Conservation (phyloP, 1,140 invertebrate genomes). For the Bicyclus anynana region DNA sequence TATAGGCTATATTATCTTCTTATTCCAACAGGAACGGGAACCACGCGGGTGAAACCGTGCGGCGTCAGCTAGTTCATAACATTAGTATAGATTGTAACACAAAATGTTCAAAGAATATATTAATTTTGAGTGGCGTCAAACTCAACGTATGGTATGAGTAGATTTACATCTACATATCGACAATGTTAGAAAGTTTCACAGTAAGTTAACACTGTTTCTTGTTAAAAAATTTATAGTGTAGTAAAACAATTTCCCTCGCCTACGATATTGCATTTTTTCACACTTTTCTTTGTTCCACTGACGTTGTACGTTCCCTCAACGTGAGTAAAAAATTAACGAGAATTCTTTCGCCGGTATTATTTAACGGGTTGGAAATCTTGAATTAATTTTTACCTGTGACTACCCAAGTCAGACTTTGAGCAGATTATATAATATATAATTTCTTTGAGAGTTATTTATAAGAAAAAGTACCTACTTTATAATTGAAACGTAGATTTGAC, state of each 20-base stretch:
- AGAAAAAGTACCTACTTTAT: too few relatives aligned
- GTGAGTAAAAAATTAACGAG: conserved; percentile 6
- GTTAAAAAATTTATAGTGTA: conserved; percentile 14
- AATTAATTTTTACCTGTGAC: background rate
- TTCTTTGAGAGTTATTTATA: too few relatives aligned
- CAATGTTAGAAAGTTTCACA: background rate
- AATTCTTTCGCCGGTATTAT: background rate
- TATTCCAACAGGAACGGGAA: too few relatives aligned
- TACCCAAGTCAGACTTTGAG: too few relatives aligned
- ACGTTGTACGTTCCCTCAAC: conserved; percentile 1
- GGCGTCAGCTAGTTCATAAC: too few relatives aligned
- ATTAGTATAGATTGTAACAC: too few relatives aligned
- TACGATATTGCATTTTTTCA: conserved; percentile 16
- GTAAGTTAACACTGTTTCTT: conserved; percentile 7
- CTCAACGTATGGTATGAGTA: background rate
- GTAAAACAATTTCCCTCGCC: conserved; percentile 14
- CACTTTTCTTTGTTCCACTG: conserved; percentile 12
- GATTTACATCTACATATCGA: background rate
- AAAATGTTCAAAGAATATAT: too few relatives aligned
- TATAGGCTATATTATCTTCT: too few relatives aligned
- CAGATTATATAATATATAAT: too few relatives aligned
- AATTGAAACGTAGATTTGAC: too few relatives aligned
- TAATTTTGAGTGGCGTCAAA: too few relatives aligned
- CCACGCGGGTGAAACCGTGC: too few relatives aligned
- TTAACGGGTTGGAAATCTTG: background rate